Evolutionary conservation across 53 echinoderm and acorn worm genomes (phyloP).

Genomic region (Echinometra lucunter): DNA sequence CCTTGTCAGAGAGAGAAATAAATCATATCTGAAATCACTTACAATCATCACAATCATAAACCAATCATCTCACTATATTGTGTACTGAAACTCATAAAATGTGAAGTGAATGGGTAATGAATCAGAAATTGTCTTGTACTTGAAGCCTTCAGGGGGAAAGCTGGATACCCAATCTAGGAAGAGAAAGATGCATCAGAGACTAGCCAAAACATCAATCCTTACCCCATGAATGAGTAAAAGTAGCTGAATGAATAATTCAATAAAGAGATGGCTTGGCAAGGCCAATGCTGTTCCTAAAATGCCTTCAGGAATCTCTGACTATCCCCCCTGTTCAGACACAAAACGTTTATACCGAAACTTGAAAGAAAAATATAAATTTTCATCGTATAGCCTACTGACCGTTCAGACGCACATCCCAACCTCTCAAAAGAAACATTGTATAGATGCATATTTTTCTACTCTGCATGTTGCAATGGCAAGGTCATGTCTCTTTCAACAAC

Average conservation of each 20-base stretch:
- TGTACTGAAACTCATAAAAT: no score
- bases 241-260: constrained; percentile 9
- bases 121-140: not conserved
- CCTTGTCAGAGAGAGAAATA: not conserved
- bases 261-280: constrained; percentile 10
- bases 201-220: not conserved
- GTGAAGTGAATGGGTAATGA: not conserved
- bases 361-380: no score
- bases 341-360: no score
- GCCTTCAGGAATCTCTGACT: not conserved
- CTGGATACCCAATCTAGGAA: not conserved
- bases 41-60: not conserved
- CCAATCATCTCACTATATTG: not conserved
- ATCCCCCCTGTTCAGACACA: no score
- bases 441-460: no score
- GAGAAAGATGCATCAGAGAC: not conserved
- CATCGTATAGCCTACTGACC: no score
- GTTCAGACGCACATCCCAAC: no score
- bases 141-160: not conserved
- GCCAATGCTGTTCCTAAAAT: constrained; percentile 2
- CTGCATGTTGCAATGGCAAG: no score
- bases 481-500: no score
- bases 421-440: no score
- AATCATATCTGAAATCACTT: not conserved
- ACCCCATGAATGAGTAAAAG: not conserved